These are phyloP conservation scores for Thymelicus sylvestris DNA, from an alignment of 2,888 invertebrate genomes.

Conservation along the genomic window DNA sequence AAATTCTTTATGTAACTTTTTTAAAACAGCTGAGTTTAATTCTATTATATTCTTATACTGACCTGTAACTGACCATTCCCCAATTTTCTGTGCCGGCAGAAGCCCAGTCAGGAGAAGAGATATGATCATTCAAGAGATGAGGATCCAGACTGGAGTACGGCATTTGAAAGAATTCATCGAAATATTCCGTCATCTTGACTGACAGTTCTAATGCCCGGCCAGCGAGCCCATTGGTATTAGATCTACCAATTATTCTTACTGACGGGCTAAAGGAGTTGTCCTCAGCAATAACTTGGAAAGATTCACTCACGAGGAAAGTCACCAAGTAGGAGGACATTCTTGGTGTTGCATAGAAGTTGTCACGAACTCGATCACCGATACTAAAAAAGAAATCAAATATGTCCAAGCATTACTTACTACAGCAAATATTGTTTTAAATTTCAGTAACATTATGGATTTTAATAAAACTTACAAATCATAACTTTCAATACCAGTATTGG, in stretches of 20 bases:
- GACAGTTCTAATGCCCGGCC: constrained; percentile 63
- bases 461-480: constrained; percentile 53
- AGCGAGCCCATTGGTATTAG: constrained; percentile 67
- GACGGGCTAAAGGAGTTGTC: constrained; percentile 62
- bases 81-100: constrained; percentile 80
- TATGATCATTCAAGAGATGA: constrained; percentile 70
- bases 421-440: too few relatives aligned
- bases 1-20: background rate
- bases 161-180: constrained; percentile 69
- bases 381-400: constrained; percentile 49
- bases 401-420: too few relatives aligned
- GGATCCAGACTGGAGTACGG: constrained; percentile 66
- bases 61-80: constrained; percentile 82
- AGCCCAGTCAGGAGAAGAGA: constrained; percentile 79
- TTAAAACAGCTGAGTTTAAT: background rate
- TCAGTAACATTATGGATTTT: too few relatives aligned
- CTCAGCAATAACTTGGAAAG: constrained; percentile 70
- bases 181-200: constrained; percentile 68
- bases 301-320: constrained; percentile 89
- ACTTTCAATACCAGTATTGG: constrained; percentile 84
- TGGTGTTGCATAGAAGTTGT: constrained; percentile 82
- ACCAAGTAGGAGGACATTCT: constrained; percentile 93
- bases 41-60: constrained; percentile 28
- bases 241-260: constrained; percentile 74
- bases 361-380: constrained; percentile 50